Evolutionary conservation across 2,888 invertebrate species (phyloP).

Genomic region (Desoria tigrina): DNA sequence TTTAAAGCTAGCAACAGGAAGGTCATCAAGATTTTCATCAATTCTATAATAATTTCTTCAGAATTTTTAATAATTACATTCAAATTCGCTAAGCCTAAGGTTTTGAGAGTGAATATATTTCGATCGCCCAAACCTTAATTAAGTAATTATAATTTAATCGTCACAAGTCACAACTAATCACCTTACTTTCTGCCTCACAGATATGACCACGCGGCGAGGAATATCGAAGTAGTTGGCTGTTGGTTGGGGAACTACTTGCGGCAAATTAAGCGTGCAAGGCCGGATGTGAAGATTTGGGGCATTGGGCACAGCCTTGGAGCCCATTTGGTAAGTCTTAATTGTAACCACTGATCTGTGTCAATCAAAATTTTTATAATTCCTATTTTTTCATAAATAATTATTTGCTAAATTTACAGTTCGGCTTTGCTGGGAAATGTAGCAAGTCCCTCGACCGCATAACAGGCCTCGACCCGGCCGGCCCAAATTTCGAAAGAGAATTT

Average conservation of each 20-base stretch:
- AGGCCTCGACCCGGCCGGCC: slow-evolving; percentile 34
- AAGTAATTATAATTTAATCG: background rate
- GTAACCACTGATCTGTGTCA: background rate
- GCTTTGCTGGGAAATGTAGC: slow-evolving; percentile 44
- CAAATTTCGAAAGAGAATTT: slow-evolving; percentile 40
- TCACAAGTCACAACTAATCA: background rate
- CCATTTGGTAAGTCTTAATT: slow-evolving; percentile 26
- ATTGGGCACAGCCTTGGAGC: slow-evolving; percentile 43
- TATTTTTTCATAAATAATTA: slow-evolving; percentile 7
- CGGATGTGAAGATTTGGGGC: slow-evolving; percentile 35
- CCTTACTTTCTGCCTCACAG: too few species aligned
- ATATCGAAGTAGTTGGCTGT: slow-evolving; percentile 42
- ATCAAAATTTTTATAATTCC: background rate
- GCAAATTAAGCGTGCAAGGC: slow-evolving; percentile 35
- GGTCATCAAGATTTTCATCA: background rate
- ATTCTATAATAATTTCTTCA: background rate
- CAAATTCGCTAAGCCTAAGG: too few species aligned
- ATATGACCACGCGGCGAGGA: slow-evolving; percentile 40
- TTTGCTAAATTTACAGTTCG: slow-evolving; percentile 22
- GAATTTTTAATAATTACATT: background rate
- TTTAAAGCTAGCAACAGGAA: background rate
- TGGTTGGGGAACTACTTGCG: slow-evolving; percentile 41
- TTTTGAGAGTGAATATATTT: too few species aligned
- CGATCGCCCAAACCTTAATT: too few species aligned
- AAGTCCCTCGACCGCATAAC: slow-evolving; percentile 40